phyloP scores from a whole-genome alignment of 2,113 vertebrate genomes.

The Mesembrinibis cayennensis region DNA sequence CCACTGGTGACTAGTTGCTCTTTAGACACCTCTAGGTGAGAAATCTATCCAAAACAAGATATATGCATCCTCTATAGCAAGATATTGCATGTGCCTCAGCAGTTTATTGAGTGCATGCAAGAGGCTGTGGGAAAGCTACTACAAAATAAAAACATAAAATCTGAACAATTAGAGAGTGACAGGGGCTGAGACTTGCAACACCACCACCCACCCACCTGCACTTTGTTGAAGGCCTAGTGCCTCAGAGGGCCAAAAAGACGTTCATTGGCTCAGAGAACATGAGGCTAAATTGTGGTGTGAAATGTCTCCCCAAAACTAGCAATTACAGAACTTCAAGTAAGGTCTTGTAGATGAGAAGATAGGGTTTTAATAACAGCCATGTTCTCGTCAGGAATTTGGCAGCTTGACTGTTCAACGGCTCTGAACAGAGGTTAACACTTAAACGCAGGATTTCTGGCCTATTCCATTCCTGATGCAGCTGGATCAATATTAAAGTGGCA shows the following conservation, averaged over 20 bases:
- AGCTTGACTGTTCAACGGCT: neutral
- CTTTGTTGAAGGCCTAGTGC: neutral
- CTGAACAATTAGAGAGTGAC: neutral
- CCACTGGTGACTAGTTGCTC: neutral
- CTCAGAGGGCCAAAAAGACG: neutral
- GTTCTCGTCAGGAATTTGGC: neutral
- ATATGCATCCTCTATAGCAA: neutral
- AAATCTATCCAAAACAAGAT: neutral
- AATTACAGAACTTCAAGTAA: slow-evolving; percentile 1
- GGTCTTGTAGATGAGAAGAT: slow-evolving; percentile 12
- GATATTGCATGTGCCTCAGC: neutral
- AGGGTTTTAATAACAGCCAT: neutral
- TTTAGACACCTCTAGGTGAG: neutral
- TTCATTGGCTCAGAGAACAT: neutral
- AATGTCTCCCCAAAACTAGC: neutral
- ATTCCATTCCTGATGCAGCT: neutral
- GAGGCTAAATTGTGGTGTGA: neutral
- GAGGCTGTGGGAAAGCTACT: slow-evolving; percentile 1
- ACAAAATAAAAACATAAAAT: slow-evolving; percentile 45
- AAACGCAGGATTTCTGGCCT: slow-evolving; percentile 5
- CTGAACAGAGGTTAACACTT: neutral
- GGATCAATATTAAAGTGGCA: neutral
- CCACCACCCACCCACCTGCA: slow-evolving; percentile 26
- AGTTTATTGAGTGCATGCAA: neutral
- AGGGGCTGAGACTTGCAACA: slow-evolving; percentile 24